These are phyloP conservation scores for Trachelus iudaicus DNA, from an alignment of 2,888 invertebrate species.

Conservation along the genomic window DNA sequence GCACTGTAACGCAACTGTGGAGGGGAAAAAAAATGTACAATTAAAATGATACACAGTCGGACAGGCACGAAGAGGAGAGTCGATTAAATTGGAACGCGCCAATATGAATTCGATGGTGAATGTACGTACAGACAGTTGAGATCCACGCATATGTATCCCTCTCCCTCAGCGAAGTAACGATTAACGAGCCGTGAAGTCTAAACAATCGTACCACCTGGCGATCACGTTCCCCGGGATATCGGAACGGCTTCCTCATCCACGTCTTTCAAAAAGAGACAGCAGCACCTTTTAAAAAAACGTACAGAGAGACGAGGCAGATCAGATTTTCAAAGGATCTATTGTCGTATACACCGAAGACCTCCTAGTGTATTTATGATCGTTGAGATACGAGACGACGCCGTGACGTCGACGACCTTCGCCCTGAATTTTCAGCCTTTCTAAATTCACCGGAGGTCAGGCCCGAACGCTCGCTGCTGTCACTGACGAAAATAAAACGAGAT, in stretches of 20 bases:
- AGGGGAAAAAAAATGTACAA: not conserved
- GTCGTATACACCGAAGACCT: not conserved
- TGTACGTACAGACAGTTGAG: not conserved
- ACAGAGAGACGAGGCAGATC: not conserved
- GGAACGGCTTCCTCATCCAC: not conserved
- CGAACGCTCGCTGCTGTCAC: conserved; percentile 11
- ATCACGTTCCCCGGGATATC: not conserved
- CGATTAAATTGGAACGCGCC: not conserved
- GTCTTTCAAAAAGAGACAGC: not conserved
- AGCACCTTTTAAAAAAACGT: not conserved
- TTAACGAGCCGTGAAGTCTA: not conserved
- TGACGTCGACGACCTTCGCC: conserved; percentile 36
- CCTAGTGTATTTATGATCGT: not conserved
- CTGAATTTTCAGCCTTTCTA: conserved; percentile 38
- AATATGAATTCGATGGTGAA: not conserved
- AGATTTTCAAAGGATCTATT: not conserved
- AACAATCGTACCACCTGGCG: not conserved
- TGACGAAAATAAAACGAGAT: conserved; percentile 32
- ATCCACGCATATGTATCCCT: not conserved
- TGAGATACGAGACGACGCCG: conserved; percentile 15
- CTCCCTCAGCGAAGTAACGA: not conserved
- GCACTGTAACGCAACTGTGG: too few relatives aligned
- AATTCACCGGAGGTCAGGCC: conserved; percentile 26
- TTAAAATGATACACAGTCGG: not conserved
- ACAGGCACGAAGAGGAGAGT: not conserved